These are phyloP conservation scores for Deroplatys truncata DNA, from an alignment of 2,888 invertebrate species.

Conservation along the genomic window DNA sequence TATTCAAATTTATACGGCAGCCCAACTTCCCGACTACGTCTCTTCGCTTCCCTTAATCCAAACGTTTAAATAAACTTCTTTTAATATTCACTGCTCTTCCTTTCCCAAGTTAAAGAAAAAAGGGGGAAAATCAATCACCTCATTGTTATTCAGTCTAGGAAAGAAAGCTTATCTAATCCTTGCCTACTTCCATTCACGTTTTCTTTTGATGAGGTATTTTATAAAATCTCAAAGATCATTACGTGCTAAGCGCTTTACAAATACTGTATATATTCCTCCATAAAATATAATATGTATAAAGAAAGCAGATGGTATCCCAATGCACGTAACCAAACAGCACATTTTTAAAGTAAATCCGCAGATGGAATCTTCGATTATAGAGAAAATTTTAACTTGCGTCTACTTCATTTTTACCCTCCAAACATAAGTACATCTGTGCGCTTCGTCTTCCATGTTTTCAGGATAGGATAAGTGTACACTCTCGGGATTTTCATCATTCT, in stretches of 20 bases:
- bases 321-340: too few relatives aligned
- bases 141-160: neutral
- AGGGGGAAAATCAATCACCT: neutral
- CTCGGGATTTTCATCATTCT: too few relatives aligned
- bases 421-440: too few relatives aligned
- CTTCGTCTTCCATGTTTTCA: too few relatives aligned
- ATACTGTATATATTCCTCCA: neutral
- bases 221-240: neutral
- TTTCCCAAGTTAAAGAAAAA: neutral
- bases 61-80: neutral
- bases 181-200: neutral
- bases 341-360: too few relatives aligned
- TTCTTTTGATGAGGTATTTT: neutral
- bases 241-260: neutral
- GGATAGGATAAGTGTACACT: too few relatives aligned
- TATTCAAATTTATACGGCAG: neutral
- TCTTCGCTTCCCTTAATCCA: neutral
- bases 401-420: too few relatives aligned
- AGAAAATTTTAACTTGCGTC: too few relatives aligned
- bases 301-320: too few relatives aligned
- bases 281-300: neutral
- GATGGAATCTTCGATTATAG: too few relatives aligned
- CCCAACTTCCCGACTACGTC: neutral
- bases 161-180: neutral
- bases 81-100: neutral